Evolutionary conservation across 2,797 vertebrate species (phyloP), one percentile per base, ranked within the genome.

Genomic region (Macropus fuliginosus): DNA sequence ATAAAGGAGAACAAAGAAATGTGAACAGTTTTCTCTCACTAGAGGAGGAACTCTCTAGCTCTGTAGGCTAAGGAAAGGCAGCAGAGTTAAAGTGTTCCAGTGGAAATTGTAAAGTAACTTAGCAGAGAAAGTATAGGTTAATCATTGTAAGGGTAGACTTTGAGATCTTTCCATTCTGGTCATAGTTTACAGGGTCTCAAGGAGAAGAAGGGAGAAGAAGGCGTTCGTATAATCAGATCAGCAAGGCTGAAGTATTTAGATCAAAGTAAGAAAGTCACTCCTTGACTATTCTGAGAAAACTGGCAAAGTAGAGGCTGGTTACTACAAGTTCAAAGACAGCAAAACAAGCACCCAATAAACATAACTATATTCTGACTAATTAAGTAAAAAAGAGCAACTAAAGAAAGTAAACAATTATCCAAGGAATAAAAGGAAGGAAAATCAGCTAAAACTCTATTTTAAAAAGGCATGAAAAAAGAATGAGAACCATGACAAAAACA

Each of bases 371-470:
- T 98, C 97, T 96, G 95, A 34, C 96, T 98, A 98, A 98, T 98
- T 97, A 98, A 98, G 95, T 97, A 98, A 98, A 98, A 98, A 97
- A 97, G 95, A 95, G 96, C 98, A 96, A 50, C 92, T 97, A 98
- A 98, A 96, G 91, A 24, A 14, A 55, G 91, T 92, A 97, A 98
- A 98, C 97, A 96, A 97, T 98, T 98, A 98, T 97, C 97, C 92
- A 97, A 97, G 95, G 98, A 98, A 98, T 98, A 97, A 98, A 98
- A 34, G 91, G 97, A 98, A 96, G 92, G 98, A 97, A 98, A 98
- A 98, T 96, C 94, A 97, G 91, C 96, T 96, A 97, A 98, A 98
- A 97, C 55, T 91, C 97, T 98, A 95, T 98, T 81, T 98, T 98
- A 98, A 98, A 97, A 96, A 96, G 94, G 57, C 97, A 96, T 96